Base-by-base conservation (phyloP, 1,140 invertebrate genomes). In the Cataglyphis hispanica region DNA sequence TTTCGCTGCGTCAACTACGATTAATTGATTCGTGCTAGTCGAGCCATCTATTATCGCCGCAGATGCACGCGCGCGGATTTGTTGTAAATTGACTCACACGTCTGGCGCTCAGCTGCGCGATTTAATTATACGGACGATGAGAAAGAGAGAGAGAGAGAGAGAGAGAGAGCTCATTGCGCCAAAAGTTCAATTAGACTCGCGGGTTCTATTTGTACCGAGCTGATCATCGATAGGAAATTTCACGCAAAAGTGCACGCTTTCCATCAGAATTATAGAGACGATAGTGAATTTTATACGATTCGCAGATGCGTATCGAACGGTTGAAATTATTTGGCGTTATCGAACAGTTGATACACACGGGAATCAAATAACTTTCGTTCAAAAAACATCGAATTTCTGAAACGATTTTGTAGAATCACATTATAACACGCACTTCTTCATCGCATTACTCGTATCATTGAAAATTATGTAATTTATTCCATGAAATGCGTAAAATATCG, bases 1-100 rank as follows among this genome's bases (percentile, higher is more conserved):
- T 89, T 85, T 88, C 87, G 77, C 75, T 75, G 78, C 86, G 88
- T 86, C 88, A 89, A 91, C 90, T 90, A 87, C 74, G 86, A 88
- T 91, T 91, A 91, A 91, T 91, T 91, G 90, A 91, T 91, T 88
- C 88, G 88, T 87, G 90, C 88, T 78, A 86, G 72, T 50, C 83
- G 75, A 66, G 60, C 69, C 72, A 81, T 67, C 81, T 88, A 91
- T 91, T 91, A 89, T 90, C 63, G 61, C 81, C 87, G 78, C 53
- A 58, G 64, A 80, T 61, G 67, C 75, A 63, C 27, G 61, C 74
- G 37, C 58, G 27, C 40, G 60, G 31, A 46, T 85, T 90, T 70
- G 83, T 81, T 81, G 87, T 86, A 84, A 87, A 85, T 84, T 81
- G 50, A 66, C 64, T 81, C 88, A 80, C 88, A 80, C 77, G 84